phyloP scores from a whole-genome alignment of 1,140 invertebrate species.

The Habropoda laboriosa region DNA sequence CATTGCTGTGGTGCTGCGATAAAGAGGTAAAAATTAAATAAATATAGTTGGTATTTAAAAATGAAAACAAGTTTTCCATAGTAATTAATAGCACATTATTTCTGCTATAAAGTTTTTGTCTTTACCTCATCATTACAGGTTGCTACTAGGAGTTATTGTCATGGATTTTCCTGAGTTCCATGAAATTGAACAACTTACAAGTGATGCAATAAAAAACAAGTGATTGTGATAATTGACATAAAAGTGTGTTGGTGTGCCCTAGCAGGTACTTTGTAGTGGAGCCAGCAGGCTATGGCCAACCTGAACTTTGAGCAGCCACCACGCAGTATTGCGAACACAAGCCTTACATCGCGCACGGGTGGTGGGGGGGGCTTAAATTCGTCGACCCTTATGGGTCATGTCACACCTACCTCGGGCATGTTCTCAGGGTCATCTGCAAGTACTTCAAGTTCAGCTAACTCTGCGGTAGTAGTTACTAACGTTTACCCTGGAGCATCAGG shows the following conservation, averaged over 20 bases:
- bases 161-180: conserved; percentile 59
- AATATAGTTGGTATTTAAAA: neutral
- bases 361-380: conserved; percentile 83
- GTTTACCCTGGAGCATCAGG: conserved; percentile 75
- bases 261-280: conserved; percentile 69
- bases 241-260: conserved; percentile 64
- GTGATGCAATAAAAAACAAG: conserved; percentile 57
- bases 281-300: conserved; percentile 88
- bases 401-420: conserved; percentile 87
- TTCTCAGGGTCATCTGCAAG: conserved; percentile 83
- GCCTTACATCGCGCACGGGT: conserved; percentile 83
- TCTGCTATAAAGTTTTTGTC: neutral
- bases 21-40: conserved; percentile 42
- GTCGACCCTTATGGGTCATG: conserved; percentile 86
- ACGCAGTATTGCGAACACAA: conserved; percentile 88
- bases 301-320: conserved; percentile 91
- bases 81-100: neutral
- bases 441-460: conserved; percentile 76
- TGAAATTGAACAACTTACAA: conserved; percentile 40
- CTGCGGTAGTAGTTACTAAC: conserved; percentile 77
- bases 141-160: conserved; percentile 48
- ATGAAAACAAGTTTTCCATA: neutral
- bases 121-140: conserved; percentile 33
- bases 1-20: conserved; percentile 5
- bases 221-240: conserved; percentile 56